phyloP scores from a whole-genome alignment of 2,797 vertebrate genomes.

The Amniataba percoides region DNA sequence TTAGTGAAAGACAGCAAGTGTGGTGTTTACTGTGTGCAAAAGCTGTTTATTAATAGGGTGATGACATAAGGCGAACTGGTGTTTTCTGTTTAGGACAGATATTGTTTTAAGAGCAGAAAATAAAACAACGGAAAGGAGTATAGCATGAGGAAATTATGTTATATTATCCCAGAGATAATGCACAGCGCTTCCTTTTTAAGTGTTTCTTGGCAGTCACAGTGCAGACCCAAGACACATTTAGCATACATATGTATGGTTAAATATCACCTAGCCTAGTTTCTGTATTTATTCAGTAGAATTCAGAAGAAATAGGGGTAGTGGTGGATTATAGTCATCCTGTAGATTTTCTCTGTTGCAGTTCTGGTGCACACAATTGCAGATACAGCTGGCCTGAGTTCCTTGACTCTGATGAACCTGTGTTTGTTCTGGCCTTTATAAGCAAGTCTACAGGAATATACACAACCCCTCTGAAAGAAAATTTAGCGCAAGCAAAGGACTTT shows the following conservation, averaged over 20 bases:
- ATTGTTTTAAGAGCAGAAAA: conserved; percentile 17
- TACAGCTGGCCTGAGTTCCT: conserved; percentile 3
- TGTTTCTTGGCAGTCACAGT: conserved; percentile 3
- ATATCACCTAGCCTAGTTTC: background rate
- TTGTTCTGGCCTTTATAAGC: conserved; percentile 44
- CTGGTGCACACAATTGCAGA: conserved; percentile 19
- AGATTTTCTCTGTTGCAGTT: background rate
- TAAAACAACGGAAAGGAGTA: background rate
- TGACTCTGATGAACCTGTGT: conserved; percentile 40
- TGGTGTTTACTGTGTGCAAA: conserved; percentile 17
- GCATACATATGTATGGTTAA: conserved; percentile 6
- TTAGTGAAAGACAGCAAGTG: conserved; percentile 38
- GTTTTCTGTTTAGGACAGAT: conserved; percentile 33
- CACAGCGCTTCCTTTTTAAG: conserved; percentile 5
- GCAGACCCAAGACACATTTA: conserved; percentile 13
- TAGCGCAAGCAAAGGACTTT: conserved; percentile 12
- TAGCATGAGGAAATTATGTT: conserved; percentile 9
- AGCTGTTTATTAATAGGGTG: conserved; percentile 1
- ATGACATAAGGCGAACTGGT: conserved; percentile 15
- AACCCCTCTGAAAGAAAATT: conserved; percentile 10
- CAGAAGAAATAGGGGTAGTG: background rate
- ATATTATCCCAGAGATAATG: conserved; percentile 3
- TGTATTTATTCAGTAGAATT: background rate
- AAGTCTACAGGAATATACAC: conserved; percentile 35
- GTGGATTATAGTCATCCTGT: background rate